These are phyloP conservation scores for Fopius arisanus DNA, from an alignment of 1,140 invertebrate species.

Conservation along the genomic window DNA sequence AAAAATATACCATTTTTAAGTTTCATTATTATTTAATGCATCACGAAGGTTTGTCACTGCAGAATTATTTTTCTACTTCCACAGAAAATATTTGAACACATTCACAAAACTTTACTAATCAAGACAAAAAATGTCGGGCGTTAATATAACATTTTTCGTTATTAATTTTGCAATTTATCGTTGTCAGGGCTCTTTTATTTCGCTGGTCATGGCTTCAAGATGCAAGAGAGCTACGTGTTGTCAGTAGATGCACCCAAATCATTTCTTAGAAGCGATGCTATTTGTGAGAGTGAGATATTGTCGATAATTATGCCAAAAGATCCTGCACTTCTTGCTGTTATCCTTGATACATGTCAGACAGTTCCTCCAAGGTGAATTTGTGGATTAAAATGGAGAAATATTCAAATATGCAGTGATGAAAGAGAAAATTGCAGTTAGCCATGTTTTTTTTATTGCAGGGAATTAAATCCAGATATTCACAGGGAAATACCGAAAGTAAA, in stretches of 20 bases:
- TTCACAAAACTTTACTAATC: no score
- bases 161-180: no score
- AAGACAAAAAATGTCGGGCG: no score
- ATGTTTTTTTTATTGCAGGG: slow-evolving; percentile 36
- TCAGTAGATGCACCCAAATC: slow-evolving; percentile 50
- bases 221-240: slow-evolving; percentile 58
- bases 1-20: not conserved
- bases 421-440: not conserved
- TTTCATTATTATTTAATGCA: not conserved
- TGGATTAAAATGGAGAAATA: no score
- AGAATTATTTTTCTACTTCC: no score
- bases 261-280: slow-evolving; percentile 50
- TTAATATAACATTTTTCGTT: no score
- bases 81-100: no score
- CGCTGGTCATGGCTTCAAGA: slow-evolving; percentile 60
- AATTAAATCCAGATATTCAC: slow-evolving; percentile 51
- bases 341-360: slow-evolving; percentile 59
- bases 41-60: no score
- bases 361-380: slow-evolving; percentile 47
- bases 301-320: slow-evolving; percentile 46
- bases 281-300: slow-evolving; percentile 56
- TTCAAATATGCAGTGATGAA: not conserved
- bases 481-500: slow-evolving; percentile 48
- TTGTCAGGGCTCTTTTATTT: slow-evolving; percentile 56
- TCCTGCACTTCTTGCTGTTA: slow-evolving; percentile 52